phyloP scores from a whole-genome alignment of 2,888 invertebrate genomes.

The Plebejus anna region DNA sequence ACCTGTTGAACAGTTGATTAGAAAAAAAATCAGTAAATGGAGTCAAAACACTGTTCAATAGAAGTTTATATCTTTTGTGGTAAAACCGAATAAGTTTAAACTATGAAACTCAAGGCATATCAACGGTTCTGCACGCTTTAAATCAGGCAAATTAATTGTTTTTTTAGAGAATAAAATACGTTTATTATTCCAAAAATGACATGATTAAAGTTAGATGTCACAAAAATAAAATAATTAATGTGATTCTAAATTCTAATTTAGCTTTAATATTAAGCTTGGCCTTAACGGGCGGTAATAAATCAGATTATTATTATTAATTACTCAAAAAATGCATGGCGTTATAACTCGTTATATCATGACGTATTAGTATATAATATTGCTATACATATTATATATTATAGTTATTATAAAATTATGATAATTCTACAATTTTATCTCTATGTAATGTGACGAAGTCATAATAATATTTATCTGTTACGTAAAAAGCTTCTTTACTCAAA shows the following conservation, averaged over 20 bases:
- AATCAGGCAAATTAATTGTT: not conserved
- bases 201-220: not conserved
- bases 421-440: not conserved
- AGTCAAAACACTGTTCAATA: too few species aligned
- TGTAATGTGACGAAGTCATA: not conserved
- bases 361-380: not conserved
- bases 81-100: too few species aligned
- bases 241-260: not conserved
- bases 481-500: not conserved
- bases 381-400: not conserved
- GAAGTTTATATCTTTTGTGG: too few species aligned
- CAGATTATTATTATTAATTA: constrained; percentile 6
- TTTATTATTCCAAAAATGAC: not conserved
- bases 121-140: not conserved
- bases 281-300: not conserved
- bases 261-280: not conserved
- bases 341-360: not conserved
- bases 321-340: not conserved
- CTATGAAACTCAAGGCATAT: not conserved
- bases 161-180: not conserved
- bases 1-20: too few species aligned
- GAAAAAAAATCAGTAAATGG: too few species aligned
- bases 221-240: not conserved
- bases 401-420: constrained; percentile 17
- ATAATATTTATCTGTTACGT: not conserved